Base-by-base conservation (phyloP, 1,140 invertebrate genomes). In the Campodea augens region DNA sequence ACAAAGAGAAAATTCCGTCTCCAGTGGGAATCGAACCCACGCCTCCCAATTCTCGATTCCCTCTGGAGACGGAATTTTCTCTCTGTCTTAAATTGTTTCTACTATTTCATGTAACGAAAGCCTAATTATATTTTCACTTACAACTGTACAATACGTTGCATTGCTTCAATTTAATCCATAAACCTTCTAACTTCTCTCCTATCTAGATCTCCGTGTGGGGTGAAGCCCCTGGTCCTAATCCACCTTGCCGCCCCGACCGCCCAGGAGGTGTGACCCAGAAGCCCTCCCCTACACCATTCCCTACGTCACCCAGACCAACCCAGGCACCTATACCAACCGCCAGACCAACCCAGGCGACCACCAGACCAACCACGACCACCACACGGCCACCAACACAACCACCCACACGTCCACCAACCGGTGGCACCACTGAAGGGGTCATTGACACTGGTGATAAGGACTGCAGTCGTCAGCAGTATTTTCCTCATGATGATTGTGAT, bases 161-260 rank as follows among this genome's bases (percentile, higher is more conserved):
- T n/a, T n/a, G n/a, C n/a, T n/a, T n/a, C n/a, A n/a, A n/a, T n/a
- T n/a, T 18, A 7, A 12, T 7, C 38, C 18, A 7, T 5, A 12
- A 39, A 7, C 18, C 5, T 5, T 7, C 19, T 18, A 39, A 22
- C n/a, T n/a, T 23, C 19, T 38, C 19, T 38, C 13, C 36, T 52
- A 27, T 51, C 48, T 57, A 60, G 39, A 47, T 78, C 74, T 74
- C 75, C 27, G 74, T 78, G 48, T 80, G 77, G 77, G 71, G 71
- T 13, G 63, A 70, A 46, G 76, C 77, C 12, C 73, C 74, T 37
- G 73, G 73, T 29, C 79, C 76, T 1, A 59, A 68, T 21, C 54
- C 68, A 4, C 27, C 36, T 32, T 25, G 22, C 13, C 20, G 21
- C 36, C 5, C 46, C 46, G 10, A 27, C 43, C 21, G 13, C 41